Conservation (phyloP, 2,113 vertebrate genomes). For the Chloroceryle aenea region DNA sequence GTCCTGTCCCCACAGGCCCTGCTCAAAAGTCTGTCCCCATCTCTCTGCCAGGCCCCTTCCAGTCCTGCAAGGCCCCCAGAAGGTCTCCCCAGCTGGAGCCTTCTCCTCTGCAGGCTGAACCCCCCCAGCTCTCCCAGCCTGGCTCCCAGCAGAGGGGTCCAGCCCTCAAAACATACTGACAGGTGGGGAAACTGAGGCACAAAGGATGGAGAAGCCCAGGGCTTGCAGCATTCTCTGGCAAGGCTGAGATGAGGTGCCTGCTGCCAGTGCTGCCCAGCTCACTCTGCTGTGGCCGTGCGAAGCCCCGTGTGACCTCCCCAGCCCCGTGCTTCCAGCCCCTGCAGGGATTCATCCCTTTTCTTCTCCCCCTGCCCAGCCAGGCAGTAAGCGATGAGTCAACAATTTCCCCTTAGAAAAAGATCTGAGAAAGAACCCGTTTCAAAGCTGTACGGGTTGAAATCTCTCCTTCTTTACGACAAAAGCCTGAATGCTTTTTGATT, state of each 20-base stretch:
- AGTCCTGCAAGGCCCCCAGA: too few species aligned
- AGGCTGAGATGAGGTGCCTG: neutral
- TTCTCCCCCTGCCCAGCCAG: neutral
- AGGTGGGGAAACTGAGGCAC: neutral
- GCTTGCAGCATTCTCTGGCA: neutral
- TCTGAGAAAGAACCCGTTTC: neutral
- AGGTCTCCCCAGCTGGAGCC: neutral
- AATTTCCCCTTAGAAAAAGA: neutral
- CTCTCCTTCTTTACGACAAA: neutral
- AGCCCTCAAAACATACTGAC: neutral
- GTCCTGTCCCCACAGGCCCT: neutral
- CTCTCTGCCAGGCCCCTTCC: too few species aligned
- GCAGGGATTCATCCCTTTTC: too few species aligned
- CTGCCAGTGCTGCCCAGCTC: neutral
- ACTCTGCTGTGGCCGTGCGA: neutral
- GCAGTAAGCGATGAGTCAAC: neutral
- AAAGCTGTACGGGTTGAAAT: neutral
- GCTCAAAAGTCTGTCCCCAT: too few species aligned
- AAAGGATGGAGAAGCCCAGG: neutral
- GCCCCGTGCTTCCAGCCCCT: neutral
- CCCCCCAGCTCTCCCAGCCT: neutral
- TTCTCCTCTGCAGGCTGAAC: neutral
- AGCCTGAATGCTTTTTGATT: neutral
- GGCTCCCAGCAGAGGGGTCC: neutral
- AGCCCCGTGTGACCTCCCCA: neutral